Base-by-base conservation (phyloP, 2,113 vertebrate genomes). In the Pardalotus punctatus region DNA sequence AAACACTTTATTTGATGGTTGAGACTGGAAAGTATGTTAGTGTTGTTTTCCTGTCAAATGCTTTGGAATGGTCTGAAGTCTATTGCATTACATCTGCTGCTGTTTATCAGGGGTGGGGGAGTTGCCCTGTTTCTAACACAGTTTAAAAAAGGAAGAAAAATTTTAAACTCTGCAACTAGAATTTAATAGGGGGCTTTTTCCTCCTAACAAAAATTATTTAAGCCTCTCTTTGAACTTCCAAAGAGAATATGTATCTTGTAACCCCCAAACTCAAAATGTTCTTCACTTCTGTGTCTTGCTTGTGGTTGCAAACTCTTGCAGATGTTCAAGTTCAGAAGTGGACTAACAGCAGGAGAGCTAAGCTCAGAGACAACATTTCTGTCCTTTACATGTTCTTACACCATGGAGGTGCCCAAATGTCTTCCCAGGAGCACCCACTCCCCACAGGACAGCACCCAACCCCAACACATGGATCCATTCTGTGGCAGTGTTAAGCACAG, bases 71-170 rank as follows among this genome's bases (percentile, higher is more conserved):
- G 48, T 92, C 93, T 84, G 77, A 93, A 93, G 69, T 93, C 95
- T 70, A 92, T 81, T 91, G 83, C 94, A 47, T 79, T 92, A 96
- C 96, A 97, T 97, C 95, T 98, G 96, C 87, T 96, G 94, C 76
- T 88, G 74, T 91, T 97, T 97, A 95, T 58, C 0, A 2, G 53
- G n/a, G 33, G 47, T 72, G 74, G 45, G 57, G n/a, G 10, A 4
- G 12, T 92, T 73, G 47, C 24, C 50, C 58, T 92, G 72, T 92
- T 96, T 92, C 93, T 96, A 84, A 94, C 85, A 81, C 18, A 91
- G 73, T 92, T 93, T 91, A 92, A 89, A 86, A 97, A 86, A 82
- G 86, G 71, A 95, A 96, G 82, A 79, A 91, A 95, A 97, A 95
- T 57, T 81, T 90, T 95, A 76, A 81, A 93, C 40, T 71, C 16